Evolutionary conservation across 2,888 invertebrate species (phyloP), one percentile per base, ranked within the genome.

Genomic region (Resseliella maxima): DNA sequence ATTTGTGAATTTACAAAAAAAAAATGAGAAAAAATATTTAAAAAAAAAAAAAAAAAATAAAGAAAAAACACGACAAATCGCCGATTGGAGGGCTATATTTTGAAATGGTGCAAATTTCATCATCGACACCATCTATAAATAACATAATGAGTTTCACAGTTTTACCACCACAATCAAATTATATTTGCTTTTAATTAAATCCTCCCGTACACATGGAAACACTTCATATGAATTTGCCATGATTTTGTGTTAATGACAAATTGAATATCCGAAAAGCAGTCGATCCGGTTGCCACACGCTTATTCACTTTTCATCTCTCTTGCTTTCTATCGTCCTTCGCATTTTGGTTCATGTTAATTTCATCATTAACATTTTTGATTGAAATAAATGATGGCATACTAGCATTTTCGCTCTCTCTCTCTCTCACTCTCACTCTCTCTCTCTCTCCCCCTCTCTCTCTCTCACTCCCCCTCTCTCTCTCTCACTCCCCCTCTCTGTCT

Each of bases 111-210:
- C 31, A 27, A 27, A 35, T 12, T 31, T 72, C 15, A 72, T 72
- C 31, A 72, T 12, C 72, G 18, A 31, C 35, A 10, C 10, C 18
- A 8, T 2, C 31, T 35, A 72, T 27, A 72, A 72, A 15, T 72
- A n/a, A n/a, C n/a, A n/a, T 72, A 72, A 72, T 72, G 72, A 72
- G 72, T 72, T 72, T 72, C 15, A 35, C 31, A 72, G 72, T 72
- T 72, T 72, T 72, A 35, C 31, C 2, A 35, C 72, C 72, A 15
- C 72, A 72, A 72, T 31, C 35, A 72, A 72, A 72, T 72, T 72
- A 31, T 72, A 72, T 72, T 72, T 72, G 72, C 72, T 72, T 72
- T 72, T 72, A 72, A 72, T 72, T 72, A 72, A 72, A 72, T 72
- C 46, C 8, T 18, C 12, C 46, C 59, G 59, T 59, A 59, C n/a